These are phyloP conservation scores for Archocentrus centrarchus DNA, from an alignment of 2,113 vertebrate species.

Conservation along the genomic window DNA sequence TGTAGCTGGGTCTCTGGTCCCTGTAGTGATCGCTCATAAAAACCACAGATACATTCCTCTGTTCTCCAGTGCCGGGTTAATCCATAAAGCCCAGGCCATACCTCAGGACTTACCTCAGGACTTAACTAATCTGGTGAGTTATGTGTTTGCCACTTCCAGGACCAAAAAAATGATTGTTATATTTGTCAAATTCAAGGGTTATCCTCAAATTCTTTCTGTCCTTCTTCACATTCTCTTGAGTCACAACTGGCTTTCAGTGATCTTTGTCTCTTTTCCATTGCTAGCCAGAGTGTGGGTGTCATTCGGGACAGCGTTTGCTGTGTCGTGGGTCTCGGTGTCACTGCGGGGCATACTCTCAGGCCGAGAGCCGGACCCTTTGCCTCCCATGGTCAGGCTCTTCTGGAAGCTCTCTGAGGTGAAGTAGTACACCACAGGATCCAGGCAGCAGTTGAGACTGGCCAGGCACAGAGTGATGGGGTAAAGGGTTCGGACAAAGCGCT, in stretches of 20 bases:
- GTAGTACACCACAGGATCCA: constrained; percentile 97
- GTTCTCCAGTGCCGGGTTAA: constrained; percentile 63
- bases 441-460: constrained; percentile 95
- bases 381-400: constrained; percentile 91
- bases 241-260: constrained; percentile 75
- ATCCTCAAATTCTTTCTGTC: constrained; percentile 15
- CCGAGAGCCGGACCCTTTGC: constrained; percentile 80
- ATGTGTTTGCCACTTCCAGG: constrained; percentile 70
- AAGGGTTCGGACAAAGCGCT: constrained; percentile 91
- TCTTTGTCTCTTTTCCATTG: constrained; percentile 85
- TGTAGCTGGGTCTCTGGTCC: constrained; percentile 42
- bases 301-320: constrained; percentile 39
- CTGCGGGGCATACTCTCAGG: constrained; percentile 87
- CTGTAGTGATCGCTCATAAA: constrained; percentile 42
- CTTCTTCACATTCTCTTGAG: neutral
- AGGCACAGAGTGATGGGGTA: constrained; percentile 96
- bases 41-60: constrained; percentile 68
- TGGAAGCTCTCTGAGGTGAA: constrained; percentile 98
- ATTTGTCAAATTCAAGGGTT: constrained; percentile 33
- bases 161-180: constrained; percentile 62
- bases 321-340: constrained; percentile 82
- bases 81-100: constrained; percentile 75
- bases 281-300: constrained; percentile 82
- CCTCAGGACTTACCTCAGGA: constrained; percentile 70
- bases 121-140: constrained; percentile 76